Conservation (phyloP, 2,113 vertebrate genomes). For the Colaptes auratus region DNA sequence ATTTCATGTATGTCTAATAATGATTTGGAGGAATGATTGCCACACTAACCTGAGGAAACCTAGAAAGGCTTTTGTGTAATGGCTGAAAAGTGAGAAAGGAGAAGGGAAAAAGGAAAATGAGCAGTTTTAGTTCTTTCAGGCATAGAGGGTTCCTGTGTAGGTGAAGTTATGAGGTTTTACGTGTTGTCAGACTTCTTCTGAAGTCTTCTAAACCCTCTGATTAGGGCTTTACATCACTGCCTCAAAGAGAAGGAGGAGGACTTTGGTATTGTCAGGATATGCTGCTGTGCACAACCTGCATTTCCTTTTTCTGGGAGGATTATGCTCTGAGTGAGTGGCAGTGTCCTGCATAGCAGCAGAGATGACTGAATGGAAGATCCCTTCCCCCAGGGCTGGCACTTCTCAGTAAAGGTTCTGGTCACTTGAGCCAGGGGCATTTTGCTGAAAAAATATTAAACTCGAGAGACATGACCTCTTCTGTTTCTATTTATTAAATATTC, state of each 20-base stretch:
- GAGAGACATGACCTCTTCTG: not conserved
- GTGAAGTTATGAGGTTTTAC: not conserved
- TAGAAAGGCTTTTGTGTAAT: not conserved
- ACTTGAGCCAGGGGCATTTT: not conserved
- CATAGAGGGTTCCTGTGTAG: not conserved
- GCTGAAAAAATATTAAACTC: not conserved
- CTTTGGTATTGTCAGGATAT: not conserved
- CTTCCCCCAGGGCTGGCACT: not conserved
- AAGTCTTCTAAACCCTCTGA: too few species aligned
- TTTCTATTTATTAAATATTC: not conserved
- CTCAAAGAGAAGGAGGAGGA: not conserved
- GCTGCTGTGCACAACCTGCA: not conserved
- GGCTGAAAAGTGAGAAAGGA: not conserved
- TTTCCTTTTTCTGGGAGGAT: not conserved
- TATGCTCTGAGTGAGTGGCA: not conserved
- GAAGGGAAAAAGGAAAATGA: not conserved
- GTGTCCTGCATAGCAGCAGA: not conserved
- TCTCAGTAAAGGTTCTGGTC: not conserved
- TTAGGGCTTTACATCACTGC: not conserved
- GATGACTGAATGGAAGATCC: not conserved
- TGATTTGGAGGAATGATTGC: not conserved
- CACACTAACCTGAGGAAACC: not conserved
- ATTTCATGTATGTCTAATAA: not conserved
- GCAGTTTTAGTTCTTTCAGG: not conserved
- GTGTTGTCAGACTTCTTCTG: not conserved